Percentiles rank a stretch among this genome's conserved stretches.
These are phyloP conservation scores for Tipula vernalis DNA, from an alignment of 2,888 invertebrate species.

Conservation along the genomic window DNA sequence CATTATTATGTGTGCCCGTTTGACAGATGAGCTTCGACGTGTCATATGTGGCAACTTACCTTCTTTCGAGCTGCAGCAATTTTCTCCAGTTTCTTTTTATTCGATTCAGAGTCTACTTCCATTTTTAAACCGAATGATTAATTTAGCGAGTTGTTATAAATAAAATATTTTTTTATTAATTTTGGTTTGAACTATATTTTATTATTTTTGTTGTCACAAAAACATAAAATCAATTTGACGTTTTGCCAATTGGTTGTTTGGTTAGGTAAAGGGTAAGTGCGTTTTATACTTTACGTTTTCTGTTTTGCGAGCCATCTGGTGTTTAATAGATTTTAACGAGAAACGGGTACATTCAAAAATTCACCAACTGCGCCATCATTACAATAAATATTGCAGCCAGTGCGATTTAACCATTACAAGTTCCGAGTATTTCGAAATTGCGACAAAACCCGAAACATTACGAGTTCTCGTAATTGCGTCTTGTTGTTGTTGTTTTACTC, in stretches of 20 bases:
- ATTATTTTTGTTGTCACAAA: neutral
- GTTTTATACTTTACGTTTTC: neutral
- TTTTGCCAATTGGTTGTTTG: neutral
- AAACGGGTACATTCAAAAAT: too few relatives aligned
- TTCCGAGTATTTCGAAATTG: too few relatives aligned
- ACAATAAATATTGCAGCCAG: too few relatives aligned
- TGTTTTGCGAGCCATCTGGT: neutral
- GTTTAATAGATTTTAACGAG: neutral
- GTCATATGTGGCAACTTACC: slow-evolving; percentile 1
- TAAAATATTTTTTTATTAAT: neutral
- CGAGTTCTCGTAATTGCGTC: too few relatives aligned
- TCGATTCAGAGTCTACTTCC: neutral
- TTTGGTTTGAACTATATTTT: neutral
- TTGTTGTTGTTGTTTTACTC: too few relatives aligned
- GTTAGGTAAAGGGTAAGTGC: neutral
- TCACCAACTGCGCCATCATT: too few relatives aligned
- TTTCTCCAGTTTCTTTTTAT: neutral
- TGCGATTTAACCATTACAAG: too few relatives aligned
- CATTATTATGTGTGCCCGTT: too few relatives aligned
- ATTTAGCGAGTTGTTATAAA: neutral
- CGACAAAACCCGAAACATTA: too few relatives aligned
- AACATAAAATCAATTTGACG: neutral
- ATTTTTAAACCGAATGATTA: neutral
- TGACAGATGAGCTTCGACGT: slow-evolving; percentile 7
- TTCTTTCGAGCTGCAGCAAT: slow-evolving; percentile 6